These are phyloP conservation scores for Cephalopholis sonnerati DNA, from an alignment of 2,113 vertebrate species.

Conservation along the genomic window DNA sequence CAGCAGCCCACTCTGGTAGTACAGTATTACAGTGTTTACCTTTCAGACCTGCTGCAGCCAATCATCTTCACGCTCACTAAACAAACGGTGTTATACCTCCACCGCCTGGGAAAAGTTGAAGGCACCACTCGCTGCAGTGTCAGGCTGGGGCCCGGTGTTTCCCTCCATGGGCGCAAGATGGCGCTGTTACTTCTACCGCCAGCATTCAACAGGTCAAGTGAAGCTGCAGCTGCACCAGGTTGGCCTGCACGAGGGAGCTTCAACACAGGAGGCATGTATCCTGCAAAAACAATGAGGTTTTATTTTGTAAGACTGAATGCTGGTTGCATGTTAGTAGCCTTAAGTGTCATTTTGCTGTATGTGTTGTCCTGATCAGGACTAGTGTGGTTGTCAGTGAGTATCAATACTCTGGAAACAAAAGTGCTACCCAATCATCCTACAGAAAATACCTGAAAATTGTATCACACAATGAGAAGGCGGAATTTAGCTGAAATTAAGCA, in stretches of 20 bases:
- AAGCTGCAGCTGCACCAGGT: slow-evolving; percentile 1
- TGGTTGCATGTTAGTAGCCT: background rate
- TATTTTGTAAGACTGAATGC: background rate
- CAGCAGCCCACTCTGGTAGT: background rate
- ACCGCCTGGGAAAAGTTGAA: slow-evolving; percentile 23
- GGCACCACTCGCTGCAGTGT: background rate
- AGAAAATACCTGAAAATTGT: background rate
- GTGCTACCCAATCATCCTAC: background rate
- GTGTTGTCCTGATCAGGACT: no score
- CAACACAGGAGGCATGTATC: background rate
- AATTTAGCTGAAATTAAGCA: background rate
- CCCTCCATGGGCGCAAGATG: slow-evolving; percentile 31
- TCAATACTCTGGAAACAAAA: background rate
- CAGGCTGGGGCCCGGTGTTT: background rate
- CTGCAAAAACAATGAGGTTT: background rate
- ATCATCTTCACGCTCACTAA: background rate
- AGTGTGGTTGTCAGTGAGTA: background rate
- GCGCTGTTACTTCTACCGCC: slow-evolving; percentile 28
- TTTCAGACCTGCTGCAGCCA: background rate
- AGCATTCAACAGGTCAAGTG: slow-evolving; percentile 56
- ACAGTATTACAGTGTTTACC: background rate
- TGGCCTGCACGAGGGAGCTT: background rate
- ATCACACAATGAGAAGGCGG: background rate
- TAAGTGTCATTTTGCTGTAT: background rate
- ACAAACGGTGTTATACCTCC: slow-evolving; percentile 46